Evolutionary conservation across 2,888 invertebrate species (phyloP), one percentile per base, ranked within the genome.

Genomic region (Rhaphigaster nebulosa): DNA sequence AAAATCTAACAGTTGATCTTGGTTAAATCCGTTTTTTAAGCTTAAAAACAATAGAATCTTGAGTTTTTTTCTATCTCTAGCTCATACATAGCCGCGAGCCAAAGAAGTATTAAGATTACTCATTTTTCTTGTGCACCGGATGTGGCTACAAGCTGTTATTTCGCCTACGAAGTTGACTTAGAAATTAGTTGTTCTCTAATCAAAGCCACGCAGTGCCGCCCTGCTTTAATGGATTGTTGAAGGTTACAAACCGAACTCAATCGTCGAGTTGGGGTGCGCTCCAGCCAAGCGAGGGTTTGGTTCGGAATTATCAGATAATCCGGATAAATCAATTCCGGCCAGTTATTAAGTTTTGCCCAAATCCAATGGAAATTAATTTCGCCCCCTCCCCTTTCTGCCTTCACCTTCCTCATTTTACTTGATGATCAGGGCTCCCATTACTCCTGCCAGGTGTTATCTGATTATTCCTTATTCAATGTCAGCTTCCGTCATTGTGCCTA

Each of bases 311-410:
- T 76, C 70, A 38, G 70, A 76, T 76, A 76, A 76, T 76, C 70
- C 70, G 70, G 70, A 76, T 76, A 76, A 76, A 76, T 76, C 70
- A 76, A 76, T 76, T 76, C 70, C 34, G 20, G 70, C 20, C 70
- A 38, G 70, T 76, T 76, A 76, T 76, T 76, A 76, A 76, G 70
- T 76, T 76, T 76, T 76, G 70, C 38, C 8, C 20, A 34, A 38
- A 76, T 20, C 70, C 70, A 76, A 76, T 76, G 70, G 38, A 20
- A 76, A 76, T 76, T 76, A 76, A 76, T 76, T 76, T 76, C 8
- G 20, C 70, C 65, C n/a, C 65, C 15, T 5, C 29, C 65, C 65
- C 38, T 76, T n/a, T 2, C 70, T 18, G 2, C 34, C 70, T 10
- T 29, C 65, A 8, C 4, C 29, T 70, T 34, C 38, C 38, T 76